A percentile compares a stretch with the other conserved stretches of the same genome.
Conservation (phyloP, 2,888 invertebrate species). For the Aphidius colemani region DNA sequence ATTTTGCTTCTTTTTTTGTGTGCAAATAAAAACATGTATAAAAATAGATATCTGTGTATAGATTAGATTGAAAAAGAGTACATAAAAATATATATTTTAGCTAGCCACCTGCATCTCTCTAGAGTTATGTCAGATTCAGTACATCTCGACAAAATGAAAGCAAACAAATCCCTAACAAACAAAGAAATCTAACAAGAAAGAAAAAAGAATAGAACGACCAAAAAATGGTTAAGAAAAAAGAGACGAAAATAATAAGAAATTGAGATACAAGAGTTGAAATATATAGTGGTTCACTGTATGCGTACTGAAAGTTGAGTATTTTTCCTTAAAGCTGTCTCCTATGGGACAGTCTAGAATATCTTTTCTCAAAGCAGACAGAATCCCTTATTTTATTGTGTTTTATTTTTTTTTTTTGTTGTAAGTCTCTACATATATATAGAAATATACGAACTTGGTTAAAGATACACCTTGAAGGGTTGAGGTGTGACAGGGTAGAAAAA, state of each 20-base stretch:
- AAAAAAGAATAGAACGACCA: too few species aligned
- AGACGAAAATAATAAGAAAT: neutral
- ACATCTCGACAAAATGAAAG: too few species aligned
- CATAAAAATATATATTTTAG: too few species aligned
- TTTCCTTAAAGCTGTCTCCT: slow-evolving; percentile 9
- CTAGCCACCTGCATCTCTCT: too few species aligned
- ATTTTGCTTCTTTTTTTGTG: too few species aligned
- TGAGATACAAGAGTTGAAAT: neutral
- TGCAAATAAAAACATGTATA: too few species aligned
- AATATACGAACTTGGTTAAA: too few species aligned
- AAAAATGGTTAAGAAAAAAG: neutral
- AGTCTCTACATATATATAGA: neutral
- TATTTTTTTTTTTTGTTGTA: slow-evolving; percentile 14
- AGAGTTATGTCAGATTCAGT: too few species aligned
- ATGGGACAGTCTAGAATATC: neutral
- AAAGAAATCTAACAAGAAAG: too few species aligned
- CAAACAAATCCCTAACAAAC: too few species aligned
- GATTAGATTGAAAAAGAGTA: too few species aligned
- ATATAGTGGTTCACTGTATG: slow-evolving; percentile 9
- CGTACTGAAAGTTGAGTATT: neutral
- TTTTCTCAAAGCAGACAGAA: slow-evolving; percentile 3
- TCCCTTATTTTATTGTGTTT: slow-evolving; percentile 2
- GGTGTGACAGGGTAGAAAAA: slow-evolving; percentile 25
- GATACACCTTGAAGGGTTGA: slow-evolving; percentile 9
- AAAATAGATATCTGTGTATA: too few species aligned